Evolutionary conservation across 2,888 invertebrate species (phyloP).

Genomic region (Caradrina clavipalpis): DNA sequence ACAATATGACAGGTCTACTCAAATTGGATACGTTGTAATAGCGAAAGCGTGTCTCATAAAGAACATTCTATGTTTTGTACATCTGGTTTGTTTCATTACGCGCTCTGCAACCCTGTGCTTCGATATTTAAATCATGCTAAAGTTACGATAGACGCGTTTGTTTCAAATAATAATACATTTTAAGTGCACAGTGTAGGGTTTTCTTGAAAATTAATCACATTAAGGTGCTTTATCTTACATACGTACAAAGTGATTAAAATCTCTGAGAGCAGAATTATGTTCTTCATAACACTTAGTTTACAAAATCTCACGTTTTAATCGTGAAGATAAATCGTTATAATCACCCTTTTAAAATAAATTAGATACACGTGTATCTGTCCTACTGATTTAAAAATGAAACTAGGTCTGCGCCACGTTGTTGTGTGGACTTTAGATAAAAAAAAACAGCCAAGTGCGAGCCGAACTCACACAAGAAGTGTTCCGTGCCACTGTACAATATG

Average conservation of each 20-base stretch:
- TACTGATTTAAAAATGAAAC: constrained; percentile 44
- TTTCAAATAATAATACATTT: constrained; percentile 51
- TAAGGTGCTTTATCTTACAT: constrained; percentile 35
- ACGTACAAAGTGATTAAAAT: constrained; percentile 45
- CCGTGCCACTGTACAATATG: too few species aligned
- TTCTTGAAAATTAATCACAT: constrained; percentile 50
- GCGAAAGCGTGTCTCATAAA: constrained; percentile 87
- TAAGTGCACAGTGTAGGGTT: constrained; percentile 35
- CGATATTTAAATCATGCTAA: constrained; percentile 71
- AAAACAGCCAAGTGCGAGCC: constrained; percentile 1
- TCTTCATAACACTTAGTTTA: constrained; percentile 20
- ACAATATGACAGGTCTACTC: constrained; percentile 74
- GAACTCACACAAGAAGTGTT: too few species aligned
- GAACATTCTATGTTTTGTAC: constrained; percentile 86
- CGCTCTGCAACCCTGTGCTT: constrained; percentile 64
- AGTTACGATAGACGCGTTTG: constrained; percentile 59
- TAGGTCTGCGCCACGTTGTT: constrained; percentile 26
- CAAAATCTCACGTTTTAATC: constrained; percentile 24
- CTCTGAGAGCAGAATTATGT: constrained; percentile 39
- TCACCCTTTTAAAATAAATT: constrained; percentile 31
- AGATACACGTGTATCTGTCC: constrained; percentile 20
- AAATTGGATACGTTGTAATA: constrained; percentile 81
- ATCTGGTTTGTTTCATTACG: constrained; percentile 87
- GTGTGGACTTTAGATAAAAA: constrained; percentile 19
- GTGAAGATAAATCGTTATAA: constrained; percentile 23